Evolutionary conservation across 2,113 vertebrate genomes (phyloP).

Genomic region (Uria lomvia): DNA sequence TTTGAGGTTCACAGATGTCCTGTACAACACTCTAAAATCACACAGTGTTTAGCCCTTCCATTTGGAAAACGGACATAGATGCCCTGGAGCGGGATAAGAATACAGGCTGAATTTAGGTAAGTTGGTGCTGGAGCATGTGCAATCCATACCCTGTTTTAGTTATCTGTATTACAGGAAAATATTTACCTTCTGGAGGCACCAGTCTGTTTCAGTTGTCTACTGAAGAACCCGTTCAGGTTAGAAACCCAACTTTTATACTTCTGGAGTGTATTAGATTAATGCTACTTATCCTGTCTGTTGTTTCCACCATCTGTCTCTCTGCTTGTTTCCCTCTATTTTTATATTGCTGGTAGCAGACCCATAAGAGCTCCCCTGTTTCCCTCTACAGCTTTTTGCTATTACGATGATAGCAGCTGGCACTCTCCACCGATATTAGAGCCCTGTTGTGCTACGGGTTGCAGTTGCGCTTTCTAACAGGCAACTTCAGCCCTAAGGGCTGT

Average conservation of each 20-base stretch:
- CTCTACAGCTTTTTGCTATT: neutral
- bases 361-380: neutral
- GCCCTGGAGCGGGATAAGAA: neutral
- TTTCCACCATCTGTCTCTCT: neutral
- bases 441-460: neutral
- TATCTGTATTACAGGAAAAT: neutral
- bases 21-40: neutral
- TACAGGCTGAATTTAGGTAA: neutral
- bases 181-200: neutral
- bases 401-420: neutral
- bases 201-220: neutral
- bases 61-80: neutral
- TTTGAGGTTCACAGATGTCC: neutral
- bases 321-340: neutral
- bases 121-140: fast-evolving
- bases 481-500: neutral
- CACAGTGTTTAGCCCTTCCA: neutral
- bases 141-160: neutral
- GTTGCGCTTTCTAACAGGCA: neutral
- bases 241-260: neutral
- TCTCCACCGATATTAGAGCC: neutral
- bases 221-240: neutral
- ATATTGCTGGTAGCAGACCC: neutral
- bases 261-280: neutral
- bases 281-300: neutral